Evolutionary conservation across 2,797 vertebrate genomes (phyloP), one percentile per base, ranked within the genome.

Genomic region (Acestrorhynchus altus): DNA sequence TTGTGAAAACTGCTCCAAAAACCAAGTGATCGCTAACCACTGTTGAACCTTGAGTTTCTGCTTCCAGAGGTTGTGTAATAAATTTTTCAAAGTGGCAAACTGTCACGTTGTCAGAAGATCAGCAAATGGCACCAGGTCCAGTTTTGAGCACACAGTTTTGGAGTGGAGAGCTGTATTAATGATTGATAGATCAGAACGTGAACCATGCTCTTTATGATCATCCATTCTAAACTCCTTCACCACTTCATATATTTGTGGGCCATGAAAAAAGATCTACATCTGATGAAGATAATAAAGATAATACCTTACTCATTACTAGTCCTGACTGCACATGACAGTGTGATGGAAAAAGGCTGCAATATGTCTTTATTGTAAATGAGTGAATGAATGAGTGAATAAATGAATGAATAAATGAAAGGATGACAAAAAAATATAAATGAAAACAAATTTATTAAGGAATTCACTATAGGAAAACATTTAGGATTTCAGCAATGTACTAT

Each of bases 31-130:
- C 42, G 6, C 76, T 86, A 83, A 84, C 83, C 60, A 31, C 49
- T 47, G 74, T 83, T 92, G 90, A 81, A 93, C 93, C 91, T 94
- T 94, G 89, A 90, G 89, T 82, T 90, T 87, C 83, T 63, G 71
- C 69, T 72, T 76, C 69, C 47, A 66, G 42, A 42, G 18, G 64
- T 83, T 82, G 31, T n/a, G 54, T 90, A 91, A 85, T 67, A 60
- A 70, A 89, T 89, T 77, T 40, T 74, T 54, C 76, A 83, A 83
- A 87, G 86, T 84, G 76, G 51, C 31, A 0, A 16, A 18, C 56
- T 51, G 85, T 90, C 87, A 92, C 83, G 81, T 88, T 86, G 83
- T 66, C 24, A 44, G 22, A 24, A 40, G 47, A 76, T 84, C 85
- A 87, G 86, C 84, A 74, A 72, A 82, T 12, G 8, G 18, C 20